Evolutionary conservation across 2,113 vertebrate species (phyloP).

Genomic region (Archilochus colubris): DNA sequence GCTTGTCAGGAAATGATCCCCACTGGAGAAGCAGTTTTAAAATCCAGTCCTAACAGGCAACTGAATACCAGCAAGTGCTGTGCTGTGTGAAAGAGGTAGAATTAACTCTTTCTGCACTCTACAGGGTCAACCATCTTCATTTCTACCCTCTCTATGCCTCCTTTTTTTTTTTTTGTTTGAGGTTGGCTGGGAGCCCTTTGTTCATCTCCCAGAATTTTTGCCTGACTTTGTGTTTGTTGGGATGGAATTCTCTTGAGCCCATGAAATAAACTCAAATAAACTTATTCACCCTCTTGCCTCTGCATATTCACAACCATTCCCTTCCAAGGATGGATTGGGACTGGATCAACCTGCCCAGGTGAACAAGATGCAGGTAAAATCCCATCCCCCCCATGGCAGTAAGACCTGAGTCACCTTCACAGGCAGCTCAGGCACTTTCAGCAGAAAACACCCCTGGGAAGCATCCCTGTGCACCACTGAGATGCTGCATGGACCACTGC

Average conservation of each 20-base stretch:
- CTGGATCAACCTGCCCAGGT: not conserved
- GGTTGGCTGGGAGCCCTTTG: not conserved
- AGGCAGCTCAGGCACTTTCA: not conserved
- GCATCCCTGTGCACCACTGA: not conserved
- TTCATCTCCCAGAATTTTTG: not conserved
- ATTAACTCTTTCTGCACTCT: conserved; percentile 15
- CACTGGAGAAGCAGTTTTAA: conserved; percentile 18
- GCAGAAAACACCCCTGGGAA: not conserved
- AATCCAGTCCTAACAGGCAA: not conserved
- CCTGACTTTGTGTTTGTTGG: not conserved
- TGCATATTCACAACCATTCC: not conserved
- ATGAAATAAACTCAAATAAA: not conserved
- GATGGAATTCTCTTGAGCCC: not conserved
- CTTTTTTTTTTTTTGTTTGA: not conserved
- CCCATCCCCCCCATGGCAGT: not conserved
- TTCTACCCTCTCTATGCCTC: not conserved
- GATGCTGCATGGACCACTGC: not conserved
- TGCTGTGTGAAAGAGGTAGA: not conserved
- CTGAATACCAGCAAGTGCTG: not conserved
- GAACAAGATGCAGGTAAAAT: not conserved
- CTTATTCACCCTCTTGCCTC: not conserved
- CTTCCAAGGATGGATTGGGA: not conserved
- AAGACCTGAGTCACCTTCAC: not conserved
- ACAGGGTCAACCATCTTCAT: not conserved
- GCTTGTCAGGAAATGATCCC: conserved; percentile 31